Conservation (phyloP, 2,888 invertebrate species). For the Deroplatys truncata region DNA sequence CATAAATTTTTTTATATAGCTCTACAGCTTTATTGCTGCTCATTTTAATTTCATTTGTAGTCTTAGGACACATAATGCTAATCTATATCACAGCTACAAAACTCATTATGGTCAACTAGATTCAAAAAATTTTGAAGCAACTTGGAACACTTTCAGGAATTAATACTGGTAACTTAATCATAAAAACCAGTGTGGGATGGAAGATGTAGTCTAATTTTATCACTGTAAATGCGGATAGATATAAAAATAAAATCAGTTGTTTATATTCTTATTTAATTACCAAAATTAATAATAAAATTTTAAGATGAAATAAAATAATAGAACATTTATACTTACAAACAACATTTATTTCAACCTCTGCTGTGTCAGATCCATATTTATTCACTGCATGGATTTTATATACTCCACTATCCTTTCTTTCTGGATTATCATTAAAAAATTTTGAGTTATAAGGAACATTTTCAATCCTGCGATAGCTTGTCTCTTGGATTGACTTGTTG, state of each 20-base stretch:
- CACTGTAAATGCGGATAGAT: not conserved
- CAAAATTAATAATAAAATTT: too few relatives aligned
- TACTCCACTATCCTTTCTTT: conserved; percentile 82
- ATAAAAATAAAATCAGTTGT: not conserved
- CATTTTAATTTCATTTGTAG: too few relatives aligned
- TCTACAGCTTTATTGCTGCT: too few relatives aligned
- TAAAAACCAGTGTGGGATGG: too few relatives aligned
- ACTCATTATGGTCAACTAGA: too few relatives aligned
- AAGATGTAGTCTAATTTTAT: too few relatives aligned
- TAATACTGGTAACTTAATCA: too few relatives aligned
- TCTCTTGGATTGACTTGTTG: conserved; percentile 67
- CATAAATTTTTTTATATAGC: not conserved
- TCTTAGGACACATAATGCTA: too few relatives aligned
- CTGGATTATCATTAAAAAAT: conserved; percentile 79
- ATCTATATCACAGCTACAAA: too few relatives aligned
- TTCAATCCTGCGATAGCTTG: conserved; percentile 61
- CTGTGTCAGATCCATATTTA: conserved; percentile 82
- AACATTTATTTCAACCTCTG: conserved; percentile 86
- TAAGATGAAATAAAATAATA: too few relatives aligned
- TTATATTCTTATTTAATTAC: not conserved
- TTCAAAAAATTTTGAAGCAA: too few relatives aligned
- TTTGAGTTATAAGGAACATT: conserved; percentile 84
- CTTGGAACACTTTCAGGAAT: too few relatives aligned
- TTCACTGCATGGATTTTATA: conserved; percentile 86
- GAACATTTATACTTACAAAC: conserved; percentile 61